These are phyloP conservation scores for Cyphomyrus discorhynchus DNA, from an alignment of 2,113 vertebrate species.

Conservation along the genomic window DNA sequence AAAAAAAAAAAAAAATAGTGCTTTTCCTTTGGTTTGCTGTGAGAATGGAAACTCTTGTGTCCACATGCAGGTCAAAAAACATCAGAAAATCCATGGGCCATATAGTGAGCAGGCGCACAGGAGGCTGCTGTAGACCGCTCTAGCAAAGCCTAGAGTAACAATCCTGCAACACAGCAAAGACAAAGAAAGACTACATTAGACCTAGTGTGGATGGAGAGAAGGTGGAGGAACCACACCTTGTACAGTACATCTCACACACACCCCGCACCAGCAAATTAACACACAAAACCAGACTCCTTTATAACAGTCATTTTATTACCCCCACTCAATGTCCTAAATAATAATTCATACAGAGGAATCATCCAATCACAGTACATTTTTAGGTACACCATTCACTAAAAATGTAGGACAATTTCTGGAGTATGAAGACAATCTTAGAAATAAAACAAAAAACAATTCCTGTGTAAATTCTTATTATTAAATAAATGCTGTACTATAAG, in stretches of 20 bases:
- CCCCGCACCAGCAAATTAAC: constrained; percentile 11
- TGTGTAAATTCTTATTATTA: neutral
- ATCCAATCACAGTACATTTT: constrained; percentile 2
- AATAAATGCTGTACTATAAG: neutral
- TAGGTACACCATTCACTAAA: constrained; percentile 5
- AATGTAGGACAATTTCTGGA: constrained; percentile 2
- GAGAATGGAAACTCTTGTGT: constrained; percentile 77
- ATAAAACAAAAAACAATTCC: neutral
- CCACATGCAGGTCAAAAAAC: constrained; percentile 67
- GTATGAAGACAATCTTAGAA: neutral
- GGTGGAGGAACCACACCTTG: neutral
- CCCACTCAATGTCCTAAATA: neutral
- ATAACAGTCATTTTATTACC: constrained; percentile 14
- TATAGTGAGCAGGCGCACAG: constrained; percentile 80
- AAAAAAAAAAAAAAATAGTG: constrained; percentile 58
- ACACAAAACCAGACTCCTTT: constrained; percentile 11
- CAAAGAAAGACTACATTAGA: constrained; percentile 65
- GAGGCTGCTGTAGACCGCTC: constrained; percentile 75
- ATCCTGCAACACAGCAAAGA: constrained; percentile 98
- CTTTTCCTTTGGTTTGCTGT: constrained; percentile 89
- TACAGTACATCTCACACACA: neutral
- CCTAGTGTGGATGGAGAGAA: constrained; percentile 14
- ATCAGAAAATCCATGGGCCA: constrained; percentile 73
- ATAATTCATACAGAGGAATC: neutral
- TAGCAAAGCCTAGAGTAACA: constrained; percentile 81